Conservation (phyloP, 2,797 vertebrate genomes). For the Arvicola amphibius region DNA sequence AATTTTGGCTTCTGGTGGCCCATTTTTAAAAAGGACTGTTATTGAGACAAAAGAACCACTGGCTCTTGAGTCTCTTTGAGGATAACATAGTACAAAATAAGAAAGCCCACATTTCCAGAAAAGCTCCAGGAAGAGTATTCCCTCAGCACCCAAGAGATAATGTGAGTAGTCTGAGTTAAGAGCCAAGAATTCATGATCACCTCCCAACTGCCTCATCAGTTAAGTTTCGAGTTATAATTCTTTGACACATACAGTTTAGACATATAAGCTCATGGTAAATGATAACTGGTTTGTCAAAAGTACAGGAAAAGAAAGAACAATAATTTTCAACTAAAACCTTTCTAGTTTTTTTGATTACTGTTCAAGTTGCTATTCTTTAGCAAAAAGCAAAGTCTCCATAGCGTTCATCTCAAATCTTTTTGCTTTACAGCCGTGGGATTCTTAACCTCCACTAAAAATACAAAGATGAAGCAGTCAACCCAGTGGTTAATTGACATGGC, state of each 20-base stretch:
- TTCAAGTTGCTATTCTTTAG: slow-evolving; percentile 77
- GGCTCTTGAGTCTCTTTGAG: slow-evolving; percentile 67
- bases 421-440: slow-evolving; percentile 86
- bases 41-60: slow-evolving; percentile 65
- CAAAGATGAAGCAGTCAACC: slow-evolving; percentile 81
- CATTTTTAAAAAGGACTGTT: slow-evolving; percentile 42
- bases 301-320: slow-evolving; percentile 79
- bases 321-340: slow-evolving; percentile 81
- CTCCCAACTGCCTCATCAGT: slow-evolving; percentile 51
- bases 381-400: slow-evolving; percentile 83
- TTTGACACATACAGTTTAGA: slow-evolving; percentile 61
- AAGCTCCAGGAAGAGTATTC: slow-evolving; percentile 19
- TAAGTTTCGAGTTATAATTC: slow-evolving; percentile 65
- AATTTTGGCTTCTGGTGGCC: slow-evolving; percentile 67
- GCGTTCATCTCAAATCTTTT: slow-evolving; percentile 85
- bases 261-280: slow-evolving; percentile 70
- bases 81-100: slow-evolving; percentile 65
- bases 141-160: slow-evolving; percentile 48
- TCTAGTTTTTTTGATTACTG: slow-evolving; percentile 81
- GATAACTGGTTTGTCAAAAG: slow-evolving; percentile 56
- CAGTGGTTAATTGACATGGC: slow-evolving; percentile 86
- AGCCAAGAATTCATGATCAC: slow-evolving; percentile 60
- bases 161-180: slow-evolving; percentile 64
- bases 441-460: slow-evolving; percentile 83
- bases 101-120: slow-evolving; percentile 28